Evolutionary conservation across 1,140 invertebrate genomes (phyloP).

Genomic region (Danaus plexippus): DNA sequence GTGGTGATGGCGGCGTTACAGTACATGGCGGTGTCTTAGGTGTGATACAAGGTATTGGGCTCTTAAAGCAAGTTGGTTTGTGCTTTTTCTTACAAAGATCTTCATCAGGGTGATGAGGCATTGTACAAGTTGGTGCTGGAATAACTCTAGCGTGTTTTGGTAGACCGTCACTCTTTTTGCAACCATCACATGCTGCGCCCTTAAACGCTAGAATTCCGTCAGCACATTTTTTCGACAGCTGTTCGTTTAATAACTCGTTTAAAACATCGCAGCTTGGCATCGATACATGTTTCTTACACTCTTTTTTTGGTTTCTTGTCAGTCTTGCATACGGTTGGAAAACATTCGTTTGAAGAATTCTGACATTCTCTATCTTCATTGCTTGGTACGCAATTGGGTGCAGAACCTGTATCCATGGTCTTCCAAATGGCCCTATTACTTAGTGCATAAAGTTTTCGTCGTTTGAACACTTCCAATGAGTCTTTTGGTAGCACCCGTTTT

Average conservation of each 20-base stretch:
- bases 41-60: too few species aligned
- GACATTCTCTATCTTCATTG: constrained; percentile 15
- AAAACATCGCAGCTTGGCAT: constrained; percentile 30
- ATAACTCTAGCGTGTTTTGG: constrained; percentile 22
- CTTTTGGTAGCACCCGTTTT: constrained; percentile 40
- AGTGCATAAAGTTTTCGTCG: constrained; percentile 37
- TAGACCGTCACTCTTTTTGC: constrained; percentile 13
- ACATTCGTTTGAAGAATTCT: constrained; percentile 13
- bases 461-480: constrained; percentile 52
- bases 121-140: constrained; percentile 21
- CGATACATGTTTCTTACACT: constrained; percentile 32
- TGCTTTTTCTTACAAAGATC: constrained; percentile 18
- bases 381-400: constrained; percentile 21
- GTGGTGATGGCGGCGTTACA: constrained; percentile 11
- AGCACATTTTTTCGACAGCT: constrained; percentile 17
- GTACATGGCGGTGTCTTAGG: constrained; percentile 16
- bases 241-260: constrained; percentile 16
- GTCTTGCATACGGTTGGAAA: constrained; percentile 15
- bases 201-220: constrained; percentile 31
- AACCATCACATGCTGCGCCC: constrained; percentile 21
- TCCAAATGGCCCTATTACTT: constrained; percentile 39
- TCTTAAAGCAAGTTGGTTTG: constrained; percentile 22
- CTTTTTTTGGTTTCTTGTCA: constrained; percentile 7
- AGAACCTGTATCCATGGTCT: constrained; percentile 9
- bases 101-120: constrained; percentile 23